Evolutionary conservation across 2,113 vertebrate genomes (phyloP).

Genomic region (Hoplias malabaricus): DNA sequence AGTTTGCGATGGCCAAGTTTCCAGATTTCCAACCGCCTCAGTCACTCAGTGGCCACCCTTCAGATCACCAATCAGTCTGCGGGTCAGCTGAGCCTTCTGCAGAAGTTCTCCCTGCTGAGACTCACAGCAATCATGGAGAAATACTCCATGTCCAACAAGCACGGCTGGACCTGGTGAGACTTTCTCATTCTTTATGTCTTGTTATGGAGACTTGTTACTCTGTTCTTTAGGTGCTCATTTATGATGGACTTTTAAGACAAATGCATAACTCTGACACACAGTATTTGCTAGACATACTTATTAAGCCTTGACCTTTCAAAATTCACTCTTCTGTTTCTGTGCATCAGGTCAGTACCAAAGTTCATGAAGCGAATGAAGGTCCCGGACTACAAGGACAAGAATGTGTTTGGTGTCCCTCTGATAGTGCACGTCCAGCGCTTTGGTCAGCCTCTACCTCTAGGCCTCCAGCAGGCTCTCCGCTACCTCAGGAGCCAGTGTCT

Average conservation of each 20-base stretch:
- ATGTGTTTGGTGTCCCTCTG: slow-evolving; percentile 95
- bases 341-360: slow-evolving; percentile 90
- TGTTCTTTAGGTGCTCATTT: background rate
- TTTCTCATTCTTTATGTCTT: background rate
- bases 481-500: slow-evolving; percentile 91
- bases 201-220: no score
- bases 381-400: slow-evolving; percentile 95
- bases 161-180: slow-evolving; percentile 94
- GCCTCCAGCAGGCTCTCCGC: slow-evolving; percentile 90
- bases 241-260: no score
- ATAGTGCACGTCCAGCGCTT: slow-evolving; percentile 94
- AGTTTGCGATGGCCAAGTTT: slow-evolving; percentile 91
- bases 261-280: no score
- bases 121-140: slow-evolving; percentile 98
- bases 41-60: slow-evolving; percentile 79
- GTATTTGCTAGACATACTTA: no score
- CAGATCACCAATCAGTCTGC: slow-evolving; percentile 94
- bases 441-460: slow-evolving; percentile 92
- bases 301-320: background rate
- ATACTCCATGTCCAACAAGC: slow-evolving; percentile 93
- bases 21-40: slow-evolving; percentile 87
- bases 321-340: background rate
- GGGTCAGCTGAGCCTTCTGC: slow-evolving; percentile 88
- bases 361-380: slow-evolving; percentile 99
- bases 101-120: slow-evolving; percentile 91